Evolutionary conservation across 2,113 vertebrate species (phyloP).

Genomic region (Nymphicus hollandicus): DNA sequence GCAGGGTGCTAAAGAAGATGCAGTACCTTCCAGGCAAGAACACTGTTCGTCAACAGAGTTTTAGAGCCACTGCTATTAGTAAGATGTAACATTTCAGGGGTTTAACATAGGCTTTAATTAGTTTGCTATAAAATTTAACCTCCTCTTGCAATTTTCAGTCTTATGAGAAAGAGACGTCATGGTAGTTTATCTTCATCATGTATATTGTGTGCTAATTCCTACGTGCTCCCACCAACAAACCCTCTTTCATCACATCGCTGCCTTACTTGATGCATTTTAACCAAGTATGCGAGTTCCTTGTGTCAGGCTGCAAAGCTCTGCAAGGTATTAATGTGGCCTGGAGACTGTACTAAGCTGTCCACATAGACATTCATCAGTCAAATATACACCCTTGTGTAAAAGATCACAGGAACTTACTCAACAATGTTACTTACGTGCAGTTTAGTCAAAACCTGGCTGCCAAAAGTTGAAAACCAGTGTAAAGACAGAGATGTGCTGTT

Average conservation of each 20-base stretch:
- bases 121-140: not conserved
- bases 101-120: not conserved
- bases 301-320: not conserved
- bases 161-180: not conserved
- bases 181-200: not conserved
- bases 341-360: not conserved
- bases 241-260: not conserved
- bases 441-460: not conserved
- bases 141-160: not conserved
- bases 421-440: not conserved
- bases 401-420: not conserved
- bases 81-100: not conserved
- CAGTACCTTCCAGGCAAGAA: not conserved
- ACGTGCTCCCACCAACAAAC: not conserved
- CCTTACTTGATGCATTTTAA: not conserved
- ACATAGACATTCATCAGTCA: not conserved
- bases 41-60: not conserved
- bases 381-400: not conserved
- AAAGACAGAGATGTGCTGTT: not conserved
- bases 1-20: not conserved
- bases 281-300: rapidly evolving
- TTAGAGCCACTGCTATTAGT: not conserved
- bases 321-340: not conserved
- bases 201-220: not conserved
- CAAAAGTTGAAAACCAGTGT: not conserved